A percentile compares a stretch with the other conserved stretches of the same genome.
Evolutionary conservation across 2,888 invertebrate species (phyloP).

Genomic region (Cistogaster globosa): DNA sequence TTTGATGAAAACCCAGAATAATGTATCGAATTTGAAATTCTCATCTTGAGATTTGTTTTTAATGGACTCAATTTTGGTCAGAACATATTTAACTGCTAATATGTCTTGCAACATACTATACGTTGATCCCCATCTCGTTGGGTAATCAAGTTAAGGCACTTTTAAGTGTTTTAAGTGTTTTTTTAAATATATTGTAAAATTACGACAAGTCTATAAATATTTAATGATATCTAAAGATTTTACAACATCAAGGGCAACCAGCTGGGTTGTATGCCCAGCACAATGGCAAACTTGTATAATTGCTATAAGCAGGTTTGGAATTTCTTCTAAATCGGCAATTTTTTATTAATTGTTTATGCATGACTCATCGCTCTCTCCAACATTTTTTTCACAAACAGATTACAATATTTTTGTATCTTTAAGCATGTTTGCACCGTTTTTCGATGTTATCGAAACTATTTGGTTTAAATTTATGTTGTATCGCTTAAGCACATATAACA

Average conservation of each 20-base stretch:
- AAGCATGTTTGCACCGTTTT: slow-evolving; percentile 65
- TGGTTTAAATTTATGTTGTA: slow-evolving; percentile 61
- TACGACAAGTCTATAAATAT: slow-evolving; percentile 27
- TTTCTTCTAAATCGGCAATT: neutral
- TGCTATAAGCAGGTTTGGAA: slow-evolving; percentile 7
- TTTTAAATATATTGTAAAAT: slow-evolving; percentile 12
- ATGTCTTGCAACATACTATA: no score
- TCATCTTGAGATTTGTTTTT: slow-evolving; percentile 23
- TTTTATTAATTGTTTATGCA: slow-evolving; percentile 17
- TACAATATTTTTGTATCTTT: slow-evolving; percentile 51
- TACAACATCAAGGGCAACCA: slow-evolving; percentile 62
- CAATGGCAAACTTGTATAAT: slow-evolving; percentile 58
- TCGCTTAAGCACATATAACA: slow-evolving; percentile 31
- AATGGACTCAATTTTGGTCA: no score
- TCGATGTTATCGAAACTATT: slow-evolving; percentile 38
- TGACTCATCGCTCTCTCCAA: slow-evolving; percentile 1
- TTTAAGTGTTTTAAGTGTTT: slow-evolving; percentile 13
- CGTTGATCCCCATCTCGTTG: slow-evolving; percentile 50
- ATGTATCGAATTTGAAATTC: slow-evolving; percentile 6
- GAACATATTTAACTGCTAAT: no score
- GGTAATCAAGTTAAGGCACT: slow-evolving; percentile 21
- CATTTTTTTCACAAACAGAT: neutral
- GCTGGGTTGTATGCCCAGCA: slow-evolving; percentile 65
- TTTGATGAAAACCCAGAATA: slow-evolving; percentile 20
- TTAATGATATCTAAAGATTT: slow-evolving; percentile 21